phyloP scores from a whole-genome alignment of 2,113 vertebrate species.

The Platanista minor region DNA sequence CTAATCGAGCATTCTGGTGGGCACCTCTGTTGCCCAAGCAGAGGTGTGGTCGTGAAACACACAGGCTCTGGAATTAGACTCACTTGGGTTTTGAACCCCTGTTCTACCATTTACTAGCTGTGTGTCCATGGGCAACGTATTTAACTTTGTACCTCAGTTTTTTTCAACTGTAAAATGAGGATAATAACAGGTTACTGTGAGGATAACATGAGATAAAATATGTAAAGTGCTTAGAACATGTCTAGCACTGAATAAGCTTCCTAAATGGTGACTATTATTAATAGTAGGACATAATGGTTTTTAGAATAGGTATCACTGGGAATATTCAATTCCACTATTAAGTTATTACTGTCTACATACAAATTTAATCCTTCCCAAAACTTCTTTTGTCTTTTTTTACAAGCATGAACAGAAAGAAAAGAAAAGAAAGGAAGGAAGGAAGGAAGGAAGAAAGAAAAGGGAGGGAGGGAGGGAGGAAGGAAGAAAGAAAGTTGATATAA shows the following conservation, averaged over 20 bases:
- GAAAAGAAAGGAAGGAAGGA: too few species aligned
- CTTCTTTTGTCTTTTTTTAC: background rate
- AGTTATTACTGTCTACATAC: background rate
- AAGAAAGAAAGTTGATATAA: background rate
- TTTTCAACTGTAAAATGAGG: background rate
- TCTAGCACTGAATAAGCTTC: background rate
- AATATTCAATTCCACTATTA: background rate
- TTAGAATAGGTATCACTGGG: background rate
- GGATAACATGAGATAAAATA: background rate
- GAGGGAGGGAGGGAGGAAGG: background rate
- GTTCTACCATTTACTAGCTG: background rate
- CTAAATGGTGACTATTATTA: background rate
- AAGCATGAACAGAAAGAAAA: background rate
- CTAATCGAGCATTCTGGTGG: background rate
- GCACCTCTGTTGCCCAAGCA: background rate
- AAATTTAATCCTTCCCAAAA: constrained; percentile 22
- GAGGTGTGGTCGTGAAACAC: background rate
- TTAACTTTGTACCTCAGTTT: background rate
- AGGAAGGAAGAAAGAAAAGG: too few species aligned
- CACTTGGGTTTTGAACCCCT: background rate
- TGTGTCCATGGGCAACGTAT: background rate
- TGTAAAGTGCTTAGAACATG: background rate
- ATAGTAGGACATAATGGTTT: background rate
- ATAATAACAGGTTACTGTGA: background rate
- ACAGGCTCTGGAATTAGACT: background rate